Evolutionary conservation across 2,888 invertebrate genomes (phyloP).

Genomic region (Protophormia terraenovae): DNA sequence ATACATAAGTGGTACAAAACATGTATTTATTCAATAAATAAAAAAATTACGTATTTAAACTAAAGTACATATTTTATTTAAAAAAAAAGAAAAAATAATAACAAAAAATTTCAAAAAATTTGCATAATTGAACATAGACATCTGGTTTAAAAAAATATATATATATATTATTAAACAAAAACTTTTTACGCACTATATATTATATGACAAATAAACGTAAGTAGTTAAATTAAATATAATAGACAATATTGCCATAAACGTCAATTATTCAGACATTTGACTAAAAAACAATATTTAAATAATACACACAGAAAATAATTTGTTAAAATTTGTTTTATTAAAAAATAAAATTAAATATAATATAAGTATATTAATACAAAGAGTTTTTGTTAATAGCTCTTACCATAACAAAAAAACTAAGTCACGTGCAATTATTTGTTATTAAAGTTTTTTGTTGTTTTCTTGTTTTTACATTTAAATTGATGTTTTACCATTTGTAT

Average conservation of each 20-base stretch:
- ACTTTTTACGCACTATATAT: constrained; percentile 7
- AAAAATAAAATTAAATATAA: not conserved
- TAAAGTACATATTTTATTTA: not conserved
- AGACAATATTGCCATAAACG: not conserved
- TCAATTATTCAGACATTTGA: not conserved
- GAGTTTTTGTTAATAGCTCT: not conserved
- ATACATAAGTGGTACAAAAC: not conserved
- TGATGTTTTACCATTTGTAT: no score
- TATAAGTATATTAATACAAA: not conserved
- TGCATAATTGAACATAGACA: not conserved
- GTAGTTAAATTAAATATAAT: not conserved
- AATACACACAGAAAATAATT: not conserved
- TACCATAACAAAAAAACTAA: not conserved
- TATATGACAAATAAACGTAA: not conserved
- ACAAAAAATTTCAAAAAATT: not conserved
- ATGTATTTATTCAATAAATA: constrained; percentile 16
- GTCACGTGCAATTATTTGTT: not conserved
- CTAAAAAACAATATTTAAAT: not conserved
- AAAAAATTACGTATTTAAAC: not conserved
- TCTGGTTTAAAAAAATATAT: not conserved
- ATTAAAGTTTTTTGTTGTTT: not conserved
- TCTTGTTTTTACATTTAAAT: not conserved
- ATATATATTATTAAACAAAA: not conserved
- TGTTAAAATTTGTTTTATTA: not conserved
- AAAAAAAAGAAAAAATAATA: not conserved